Evolutionary conservation across 1,140 invertebrate genomes (phyloP).

Genomic region (Hermetia illucens): DNA sequence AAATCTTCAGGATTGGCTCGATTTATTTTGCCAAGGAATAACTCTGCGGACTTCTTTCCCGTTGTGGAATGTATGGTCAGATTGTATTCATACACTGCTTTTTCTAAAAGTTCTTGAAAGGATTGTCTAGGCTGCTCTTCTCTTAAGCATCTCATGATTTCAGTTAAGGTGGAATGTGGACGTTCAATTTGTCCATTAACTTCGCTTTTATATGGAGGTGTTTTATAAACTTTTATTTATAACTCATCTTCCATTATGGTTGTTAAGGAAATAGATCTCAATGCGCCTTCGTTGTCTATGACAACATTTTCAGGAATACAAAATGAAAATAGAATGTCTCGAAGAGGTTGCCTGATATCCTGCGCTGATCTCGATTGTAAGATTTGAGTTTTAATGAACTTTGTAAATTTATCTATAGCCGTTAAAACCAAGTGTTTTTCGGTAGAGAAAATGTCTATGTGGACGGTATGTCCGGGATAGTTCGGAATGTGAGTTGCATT

Average conservation of each 20-base stretch:
- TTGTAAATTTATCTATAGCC: not conserved
- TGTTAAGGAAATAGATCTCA: not conserved
- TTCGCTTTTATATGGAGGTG: slow-evolving; percentile 1
- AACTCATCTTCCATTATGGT: not conserved
- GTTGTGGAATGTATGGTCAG: not conserved
- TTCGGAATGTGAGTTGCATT: not conserved
- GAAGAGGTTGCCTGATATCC: not conserved
- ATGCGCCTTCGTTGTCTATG: slow-evolving; percentile 2
- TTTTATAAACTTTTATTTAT: slow-evolving; percentile 2
- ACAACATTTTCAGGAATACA: not conserved
- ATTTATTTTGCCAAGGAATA: not conserved
- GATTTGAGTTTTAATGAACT: not conserved
- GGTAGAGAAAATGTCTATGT: not conserved
- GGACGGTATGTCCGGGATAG: slow-evolving; percentile 3
- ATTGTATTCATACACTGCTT: slow-evolving; percentile 1
- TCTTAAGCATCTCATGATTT: not conserved
- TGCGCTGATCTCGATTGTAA: slow-evolving; percentile 1
- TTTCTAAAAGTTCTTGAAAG: not conserved
- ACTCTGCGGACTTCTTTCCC: not conserved
- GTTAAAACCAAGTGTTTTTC: not conserved
- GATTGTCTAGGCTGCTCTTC: not conserved
- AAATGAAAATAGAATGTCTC: not conserved
- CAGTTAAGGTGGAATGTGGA: not conserved
- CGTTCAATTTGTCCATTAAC: slow-evolving; percentile 2
- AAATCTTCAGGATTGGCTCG: not conserved